Base-by-base conservation (phyloP, 2,797 vertebrate species). In the Apogon talboti region DNA sequence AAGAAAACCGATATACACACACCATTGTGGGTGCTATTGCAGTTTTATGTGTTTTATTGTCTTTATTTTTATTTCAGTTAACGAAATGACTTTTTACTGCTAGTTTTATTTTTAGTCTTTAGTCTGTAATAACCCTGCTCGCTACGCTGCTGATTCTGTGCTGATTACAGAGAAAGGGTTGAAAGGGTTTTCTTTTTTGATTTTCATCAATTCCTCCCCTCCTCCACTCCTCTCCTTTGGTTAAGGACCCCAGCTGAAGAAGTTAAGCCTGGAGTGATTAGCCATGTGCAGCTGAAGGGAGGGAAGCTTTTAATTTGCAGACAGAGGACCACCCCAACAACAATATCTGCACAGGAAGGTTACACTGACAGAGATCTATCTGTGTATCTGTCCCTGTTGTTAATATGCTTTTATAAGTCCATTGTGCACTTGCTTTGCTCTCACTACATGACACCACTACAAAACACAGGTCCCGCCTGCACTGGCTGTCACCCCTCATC, bases 191-290 rank as follows among this genome's bases (percentile, higher is more conserved):
- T 19, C 16, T 35, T n/a, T 28, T 40, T 16, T 14, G 42, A 19
- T 51, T 66, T 56, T 13, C 18, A 35, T 58, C 60, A 11, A 4
- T 37, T n/a, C 33, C 24, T 44, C 64, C 46, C 49, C 50, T 55
- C 65, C 35, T 54, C 45, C 42, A 38, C 47, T 33, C 10, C 7
- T 48, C 41, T 47, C 42, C 66, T 49, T 40, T 24, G 42, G 37
- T 70, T 40, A 35, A 56, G 56, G 55, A 43, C 60, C 54, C 45
- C 44, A 45, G 51, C 40, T 46, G 46, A 72, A 52, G 66, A 65
- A 78, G 70, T 88, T 74, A 79, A 76, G 74, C 47, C 78, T 12
- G 33, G 57, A 71, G 76, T 71, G 79, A 76, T 64, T 48, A 72
- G 54, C 63, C 75, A 51, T 49, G 59, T 28, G 56, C 45, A 68